Base-by-base conservation (phyloP, 2,113 vertebrate species). In the Neogale vison region DNA sequence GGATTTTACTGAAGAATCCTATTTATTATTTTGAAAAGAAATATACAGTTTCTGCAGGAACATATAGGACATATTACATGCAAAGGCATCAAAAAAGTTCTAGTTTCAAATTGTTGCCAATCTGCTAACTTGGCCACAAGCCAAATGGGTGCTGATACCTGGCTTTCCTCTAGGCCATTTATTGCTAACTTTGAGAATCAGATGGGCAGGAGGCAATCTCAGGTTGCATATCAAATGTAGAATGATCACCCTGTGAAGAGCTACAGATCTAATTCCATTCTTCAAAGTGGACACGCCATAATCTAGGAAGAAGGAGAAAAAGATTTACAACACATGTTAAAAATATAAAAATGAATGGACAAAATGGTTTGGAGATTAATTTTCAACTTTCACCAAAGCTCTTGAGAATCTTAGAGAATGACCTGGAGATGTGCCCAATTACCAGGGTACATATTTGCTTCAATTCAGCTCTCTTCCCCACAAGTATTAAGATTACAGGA, bases 331-430 rank as follows among this genome's bases (percentile, higher is more conserved):
- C 59, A 74, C 34, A 45, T 63, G 34, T 63, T 93, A 80, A 96
- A 88, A 88, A 88, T 61, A 57, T 57, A 77, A 96, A 96, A 87
- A 45, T 39, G 15, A 95, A 85, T 92, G 72, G 34, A 76, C 63
- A 63, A 52, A 95, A 76, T 94, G 45, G 10, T 39, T 92, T 83
- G 45, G 71, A 90, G 50, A 96, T 94, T 86, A 88, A 95, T 93
- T 97, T 95, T 97, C 55, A 94, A 69, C 69, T 95, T 96, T 87
- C 47, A 52, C 12, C 39, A 88, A 93, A 98, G 88, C 59, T 36
- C 45, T 95, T 63, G 85, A 71, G 47, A 95, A 55, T 83, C 52
- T n/a, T 76, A 47, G 34, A 84, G 94, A 96, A 82, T 79, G 39
- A 92, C 42, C 74, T 90, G 59, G 80, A 96, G 29, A 36, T 86